These are phyloP conservation scores for Hydraecia micacea DNA, from an alignment of 2,888 invertebrate species.

Conservation along the genomic window DNA sequence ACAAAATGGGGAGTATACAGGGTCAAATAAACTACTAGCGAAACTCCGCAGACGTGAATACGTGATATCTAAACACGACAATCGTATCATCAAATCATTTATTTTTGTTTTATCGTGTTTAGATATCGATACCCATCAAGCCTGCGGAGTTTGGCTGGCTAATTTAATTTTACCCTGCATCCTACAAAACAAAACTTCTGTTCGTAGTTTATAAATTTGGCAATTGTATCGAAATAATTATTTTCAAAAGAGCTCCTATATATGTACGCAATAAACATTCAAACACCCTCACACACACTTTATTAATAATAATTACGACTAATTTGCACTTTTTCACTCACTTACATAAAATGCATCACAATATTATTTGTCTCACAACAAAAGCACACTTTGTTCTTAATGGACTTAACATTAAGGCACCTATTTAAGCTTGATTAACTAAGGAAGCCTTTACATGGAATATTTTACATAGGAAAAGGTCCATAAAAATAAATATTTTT, in stretches of 20 bases:
- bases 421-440: constrained; percentile 26
- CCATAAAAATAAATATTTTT: constrained; percentile 38
- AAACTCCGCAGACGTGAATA: too few species aligned
- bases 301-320: constrained; percentile 58
- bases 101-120: too few species aligned
- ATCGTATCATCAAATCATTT: too few species aligned
- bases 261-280: constrained; percentile 60
- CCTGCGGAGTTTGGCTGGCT: not conserved
- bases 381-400: constrained; percentile 62
- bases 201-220: constrained; percentile 1
- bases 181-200: not conserved
- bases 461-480: constrained; percentile 37
- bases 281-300: constrained; percentile 14
- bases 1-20: not conserved
- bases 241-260: constrained; percentile 18
- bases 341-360: constrained; percentile 59
- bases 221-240: not conserved
- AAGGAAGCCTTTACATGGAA: constrained; percentile 49
- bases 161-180: too few species aligned
- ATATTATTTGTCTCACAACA: constrained; percentile 41
- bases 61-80: too few species aligned
- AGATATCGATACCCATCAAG: not conserved
- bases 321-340: constrained; percentile 65
- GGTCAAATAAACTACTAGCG: too few species aligned
- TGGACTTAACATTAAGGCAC: constrained; percentile 50